Conservation (phyloP, 64 coral and sea anemone genomes). For the Anthopleura sola region DNA sequence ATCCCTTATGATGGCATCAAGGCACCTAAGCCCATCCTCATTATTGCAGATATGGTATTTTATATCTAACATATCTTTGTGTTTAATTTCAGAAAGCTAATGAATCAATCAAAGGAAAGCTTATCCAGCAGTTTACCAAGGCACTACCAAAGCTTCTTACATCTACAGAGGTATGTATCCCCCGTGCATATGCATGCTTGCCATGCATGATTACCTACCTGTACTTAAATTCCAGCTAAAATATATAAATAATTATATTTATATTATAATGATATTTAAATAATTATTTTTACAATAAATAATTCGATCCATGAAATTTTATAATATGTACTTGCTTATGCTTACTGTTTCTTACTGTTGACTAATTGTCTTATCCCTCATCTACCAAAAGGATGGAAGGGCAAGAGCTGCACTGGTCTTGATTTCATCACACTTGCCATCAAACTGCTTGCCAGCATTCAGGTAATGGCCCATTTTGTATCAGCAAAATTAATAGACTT, state of each 20-base stretch:
- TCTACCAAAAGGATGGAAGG: conserved; percentile 42
- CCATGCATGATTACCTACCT: too few species aligned
- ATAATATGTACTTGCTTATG: too few species aligned
- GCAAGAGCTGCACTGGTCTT: conserved; percentile 70
- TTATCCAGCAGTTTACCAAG: conserved; percentile 71
- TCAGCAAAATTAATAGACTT: too few species aligned
- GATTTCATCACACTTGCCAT: conserved; percentile 78
- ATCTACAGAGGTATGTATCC: conserved; percentile 52
- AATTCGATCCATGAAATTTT: too few species aligned
- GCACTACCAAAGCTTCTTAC: conserved; percentile 75
- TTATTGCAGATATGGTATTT: not conserved
- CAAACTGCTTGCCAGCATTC: conserved; percentile 49
- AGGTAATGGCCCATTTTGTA: conserved; percentile 34
- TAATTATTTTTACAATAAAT: too few species aligned
- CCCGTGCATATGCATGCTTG: too few species aligned
- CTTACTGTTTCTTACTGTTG: too few species aligned
- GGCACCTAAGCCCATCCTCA: not conserved
- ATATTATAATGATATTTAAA: too few species aligned
- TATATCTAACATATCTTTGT: not conserved
- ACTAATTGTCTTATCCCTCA: not conserved
- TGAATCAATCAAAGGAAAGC: conserved; percentile 69
- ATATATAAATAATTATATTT: too few species aligned
- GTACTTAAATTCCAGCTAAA: too few species aligned
- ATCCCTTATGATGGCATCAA: too few species aligned
- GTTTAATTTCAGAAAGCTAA: conserved; percentile 68